phyloP scores from a whole-genome alignment of 2,797 vertebrate genomes.

The Leptoclinus maculatus region DNA sequence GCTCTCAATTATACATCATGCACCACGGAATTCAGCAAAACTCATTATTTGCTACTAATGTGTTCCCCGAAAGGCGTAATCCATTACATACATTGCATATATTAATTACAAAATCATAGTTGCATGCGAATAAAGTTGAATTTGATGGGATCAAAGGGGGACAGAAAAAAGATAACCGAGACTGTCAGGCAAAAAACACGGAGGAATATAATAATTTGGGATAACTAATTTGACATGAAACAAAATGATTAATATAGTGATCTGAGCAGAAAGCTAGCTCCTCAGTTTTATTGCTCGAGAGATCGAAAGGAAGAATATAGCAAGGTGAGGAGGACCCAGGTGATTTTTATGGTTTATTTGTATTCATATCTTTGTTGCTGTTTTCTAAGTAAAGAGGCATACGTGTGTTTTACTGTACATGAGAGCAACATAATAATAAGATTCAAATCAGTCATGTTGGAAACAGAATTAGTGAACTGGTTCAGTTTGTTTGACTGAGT shows the following conservation, averaged over 20 bases:
- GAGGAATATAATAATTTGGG: neutral
- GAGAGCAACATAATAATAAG: neutral
- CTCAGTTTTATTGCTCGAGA: too few relatives aligned
- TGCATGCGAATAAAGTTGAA: conserved; percentile 3
- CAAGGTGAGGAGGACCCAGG: too few relatives aligned
- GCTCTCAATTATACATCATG: conserved; percentile 7
- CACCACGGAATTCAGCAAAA: neutral
- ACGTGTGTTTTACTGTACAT: neutral
- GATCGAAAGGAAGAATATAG: too few relatives aligned
- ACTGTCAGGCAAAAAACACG: neutral
- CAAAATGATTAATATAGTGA: conserved; percentile 5
- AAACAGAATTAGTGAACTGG: neutral
- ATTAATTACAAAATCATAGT: conserved; percentile 22
- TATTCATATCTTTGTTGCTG: neutral
- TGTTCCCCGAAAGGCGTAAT: conserved; percentile 9
- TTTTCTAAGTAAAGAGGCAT: neutral
- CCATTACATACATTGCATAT: conserved; percentile 9
- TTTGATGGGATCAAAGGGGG: too few relatives aligned
- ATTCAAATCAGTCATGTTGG: neutral
- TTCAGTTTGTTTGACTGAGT: neutral
- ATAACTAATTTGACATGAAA: neutral
- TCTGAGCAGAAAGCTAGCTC: neutral
- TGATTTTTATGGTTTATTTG: neutral
- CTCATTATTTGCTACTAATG: conserved; percentile 3
- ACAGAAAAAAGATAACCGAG: neutral